phyloP scores from a whole-genome alignment of 2,797 vertebrate genomes.

The Chaenodraco wilsoni region DNA sequence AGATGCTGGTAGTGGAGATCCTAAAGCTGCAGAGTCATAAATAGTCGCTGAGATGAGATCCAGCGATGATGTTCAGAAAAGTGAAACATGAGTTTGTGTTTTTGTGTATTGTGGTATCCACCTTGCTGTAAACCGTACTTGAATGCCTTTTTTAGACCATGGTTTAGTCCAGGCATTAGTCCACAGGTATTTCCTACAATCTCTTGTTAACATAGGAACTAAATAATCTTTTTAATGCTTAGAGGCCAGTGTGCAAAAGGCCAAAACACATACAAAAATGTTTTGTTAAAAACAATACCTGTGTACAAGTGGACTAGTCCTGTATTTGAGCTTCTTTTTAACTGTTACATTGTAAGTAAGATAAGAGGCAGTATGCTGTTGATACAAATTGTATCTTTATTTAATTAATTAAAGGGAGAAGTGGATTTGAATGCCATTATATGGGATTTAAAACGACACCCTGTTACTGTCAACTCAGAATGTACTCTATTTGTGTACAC shows the following conservation, averaged over 20 bases:
- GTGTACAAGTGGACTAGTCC: too few species aligned
- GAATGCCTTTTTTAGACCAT: too few species aligned
- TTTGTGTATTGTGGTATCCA: slow-evolving; percentile 73
- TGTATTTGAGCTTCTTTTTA: slow-evolving; percentile 19
- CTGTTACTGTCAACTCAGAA: background rate
- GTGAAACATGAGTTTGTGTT: slow-evolving; percentile 47
- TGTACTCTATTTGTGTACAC: background rate
- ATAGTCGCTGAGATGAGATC: slow-evolving; percentile 46
- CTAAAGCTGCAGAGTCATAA: slow-evolving; percentile 76
- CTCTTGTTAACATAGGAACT: too few species aligned
- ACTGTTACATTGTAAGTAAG: slow-evolving; percentile 7
- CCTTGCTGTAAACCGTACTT: slow-evolving; percentile 11
- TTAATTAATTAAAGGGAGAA: background rate
- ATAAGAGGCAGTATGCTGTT: slow-evolving; percentile 45
- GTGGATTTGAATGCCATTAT: slow-evolving; percentile 5
- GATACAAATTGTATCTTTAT: slow-evolving; percentile 77
- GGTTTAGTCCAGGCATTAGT: too few species aligned
- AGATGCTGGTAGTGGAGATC: slow-evolving; percentile 79
- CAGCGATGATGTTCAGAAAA: background rate
- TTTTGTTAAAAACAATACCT: too few species aligned
- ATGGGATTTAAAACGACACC: background rate
- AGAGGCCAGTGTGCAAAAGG: too few species aligned
- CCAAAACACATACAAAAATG: too few species aligned
- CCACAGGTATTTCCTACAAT: too few species aligned
- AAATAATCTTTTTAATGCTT: too few species aligned